Percentiles rank a stretch among this genome's conserved stretches.
phyloP scores from a whole-genome alignment of 2,888 invertebrate genomes.

The Isotomurus palustris region DNA sequence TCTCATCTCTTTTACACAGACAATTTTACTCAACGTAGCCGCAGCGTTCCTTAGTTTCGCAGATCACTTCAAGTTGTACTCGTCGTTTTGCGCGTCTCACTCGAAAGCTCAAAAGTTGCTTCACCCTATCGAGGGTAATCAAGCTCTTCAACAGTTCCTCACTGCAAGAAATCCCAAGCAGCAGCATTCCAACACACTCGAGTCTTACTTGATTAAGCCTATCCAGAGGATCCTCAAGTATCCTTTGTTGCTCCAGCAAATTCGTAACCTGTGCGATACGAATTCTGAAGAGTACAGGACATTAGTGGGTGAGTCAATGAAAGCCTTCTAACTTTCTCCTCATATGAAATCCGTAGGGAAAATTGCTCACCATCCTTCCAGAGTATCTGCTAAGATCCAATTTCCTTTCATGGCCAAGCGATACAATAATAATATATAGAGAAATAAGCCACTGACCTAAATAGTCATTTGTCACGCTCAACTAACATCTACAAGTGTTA shows the following conservation, averaged over 20 bases:
- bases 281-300: conserved; percentile 91
- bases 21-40: conserved; percentile 89
- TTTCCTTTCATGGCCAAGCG: too few species aligned
- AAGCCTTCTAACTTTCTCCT: too few species aligned
- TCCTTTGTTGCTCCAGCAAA: conserved; percentile 87
- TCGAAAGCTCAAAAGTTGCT: conserved; percentile 97
- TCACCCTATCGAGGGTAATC: conserved; percentile 97
- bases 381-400: too few species aligned
- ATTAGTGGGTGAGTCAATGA: conserved; percentile 57
- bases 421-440: too few species aligned
- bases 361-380: too few species aligned
- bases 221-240: conserved; percentile 98
- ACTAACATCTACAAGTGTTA: too few species aligned
- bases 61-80: conserved; percentile 97
- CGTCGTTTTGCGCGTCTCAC: conserved; percentile 97
- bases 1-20: conserved; percentile 58
- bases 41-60: conserved; percentile 96
- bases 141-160: conserved; percentile 91
- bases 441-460: too few species aligned
- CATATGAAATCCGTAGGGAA: too few species aligned
- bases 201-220: conserved; percentile 97
- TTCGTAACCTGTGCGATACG: conserved; percentile 87
- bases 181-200: conserved; percentile 93
- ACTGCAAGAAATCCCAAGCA: conserved; percentile 90
- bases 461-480: too few species aligned